Evolutionary conservation across 2,888 invertebrate genomes (phyloP).

Genomic region (Latrodectus elegans): DNA sequence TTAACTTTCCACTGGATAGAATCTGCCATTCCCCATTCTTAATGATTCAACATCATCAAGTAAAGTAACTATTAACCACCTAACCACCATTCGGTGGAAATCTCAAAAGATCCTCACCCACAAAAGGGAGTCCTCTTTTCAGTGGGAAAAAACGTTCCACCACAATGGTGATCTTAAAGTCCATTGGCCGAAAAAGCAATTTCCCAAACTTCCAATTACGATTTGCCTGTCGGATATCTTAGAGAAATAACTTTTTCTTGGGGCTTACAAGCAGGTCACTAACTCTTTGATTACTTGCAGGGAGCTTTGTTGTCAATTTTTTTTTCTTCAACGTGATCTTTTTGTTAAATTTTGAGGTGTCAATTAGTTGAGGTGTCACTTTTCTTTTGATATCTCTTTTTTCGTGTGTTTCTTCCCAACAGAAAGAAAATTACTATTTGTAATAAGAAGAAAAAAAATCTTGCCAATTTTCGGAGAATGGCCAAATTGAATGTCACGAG

Average conservation of each 20-base stretch:
- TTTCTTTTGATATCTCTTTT: not conserved
- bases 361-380: conserved; percentile 33
- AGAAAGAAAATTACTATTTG: not conserved
- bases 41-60: conserved; percentile 35
- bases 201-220: conserved; percentile 27
- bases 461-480: conserved; percentile 9
- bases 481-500: conserved; percentile 31
- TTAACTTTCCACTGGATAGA: conserved; percentile 14
- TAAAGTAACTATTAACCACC: not conserved
- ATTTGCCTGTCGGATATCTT: conserved; percentile 21
- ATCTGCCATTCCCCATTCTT: conserved; percentile 19
- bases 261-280: conserved; percentile 34
- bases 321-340: not conserved
- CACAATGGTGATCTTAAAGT: conserved; percentile 17
- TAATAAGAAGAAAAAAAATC: not conserved
- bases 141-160: conserved; percentile 17
- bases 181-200: conserved; percentile 36
- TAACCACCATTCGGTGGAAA: not conserved
- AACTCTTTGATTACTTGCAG: conserved; percentile 40
- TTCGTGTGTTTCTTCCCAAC: not conserved
- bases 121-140: conserved; percentile 31
- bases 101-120: conserved; percentile 13
- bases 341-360: conserved; percentile 1
- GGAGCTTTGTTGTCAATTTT: not conserved
- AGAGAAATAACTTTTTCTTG: conserved; percentile 9